Conservation (phyloP, 2,888 invertebrate species). For the Stenodera caucasica region DNA sequence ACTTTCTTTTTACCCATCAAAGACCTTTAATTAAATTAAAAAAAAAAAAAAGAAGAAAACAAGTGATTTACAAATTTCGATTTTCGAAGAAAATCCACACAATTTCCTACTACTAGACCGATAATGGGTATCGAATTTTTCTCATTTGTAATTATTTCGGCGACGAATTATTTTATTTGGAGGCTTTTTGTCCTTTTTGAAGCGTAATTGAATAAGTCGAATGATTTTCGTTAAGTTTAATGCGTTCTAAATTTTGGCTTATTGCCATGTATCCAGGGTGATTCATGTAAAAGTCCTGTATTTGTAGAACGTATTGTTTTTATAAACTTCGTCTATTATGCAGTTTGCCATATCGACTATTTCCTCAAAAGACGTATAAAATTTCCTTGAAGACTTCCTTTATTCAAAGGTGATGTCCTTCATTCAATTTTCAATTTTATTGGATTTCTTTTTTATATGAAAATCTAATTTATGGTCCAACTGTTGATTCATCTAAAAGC, state of each 20-base stretch:
- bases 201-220: background rate
- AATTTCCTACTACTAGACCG: no score
- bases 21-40: background rate
- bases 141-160: background rate
- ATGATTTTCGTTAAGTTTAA: background rate
- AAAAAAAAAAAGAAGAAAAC: no score
- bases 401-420: no score
- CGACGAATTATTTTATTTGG: no score
- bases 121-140: background rate
- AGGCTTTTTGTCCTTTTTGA: background rate
- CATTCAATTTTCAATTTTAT: no score
- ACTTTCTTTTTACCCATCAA: conserved; percentile 14
- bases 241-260: conserved; percentile 1
- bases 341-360: background rate
- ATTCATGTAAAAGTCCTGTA: conserved; percentile 6
- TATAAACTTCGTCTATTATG: background rate
- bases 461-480: background rate
- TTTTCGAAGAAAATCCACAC: no score
- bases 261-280: conserved; percentile 10
- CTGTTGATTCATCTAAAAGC: background rate
- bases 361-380: no score
- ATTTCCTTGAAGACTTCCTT: no score
- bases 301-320: background rate
- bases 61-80: background rate
- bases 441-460: no score